phyloP scores from a whole-genome alignment of 2,113 vertebrate genomes.

The Psophia crepitans region DNA sequence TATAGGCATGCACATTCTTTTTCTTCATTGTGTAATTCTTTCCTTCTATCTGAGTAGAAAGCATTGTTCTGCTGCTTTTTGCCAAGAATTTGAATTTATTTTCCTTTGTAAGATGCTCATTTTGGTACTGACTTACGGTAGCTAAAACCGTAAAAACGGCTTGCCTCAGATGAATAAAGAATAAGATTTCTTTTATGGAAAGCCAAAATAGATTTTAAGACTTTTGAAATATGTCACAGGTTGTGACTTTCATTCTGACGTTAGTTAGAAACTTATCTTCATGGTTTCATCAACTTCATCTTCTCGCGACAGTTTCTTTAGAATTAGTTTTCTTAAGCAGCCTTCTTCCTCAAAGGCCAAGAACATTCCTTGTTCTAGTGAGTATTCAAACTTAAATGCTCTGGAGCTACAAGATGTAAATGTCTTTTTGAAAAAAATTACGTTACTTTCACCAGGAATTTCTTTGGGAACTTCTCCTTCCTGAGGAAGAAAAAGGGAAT shows the following conservation, averaged over 20 bases:
- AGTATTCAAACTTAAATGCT: conserved; percentile 72
- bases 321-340: conserved; percentile 47
- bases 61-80: background rate
- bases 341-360: conserved; percentile 68
- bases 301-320: conserved; percentile 53
- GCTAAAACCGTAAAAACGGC: background rate
- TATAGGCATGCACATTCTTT: rapidly evolving
- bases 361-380: conserved; percentile 66
- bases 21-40: background rate
- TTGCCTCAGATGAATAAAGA: background rate
- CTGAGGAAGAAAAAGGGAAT: conserved; percentile 35
- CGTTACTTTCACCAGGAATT: conserved; percentile 58
- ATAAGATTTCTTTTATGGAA: background rate
- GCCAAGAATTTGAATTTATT: background rate
- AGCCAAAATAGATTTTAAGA: background rate
- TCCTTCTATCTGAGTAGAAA: background rate
- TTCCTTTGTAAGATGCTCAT: background rate
- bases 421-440: conserved; percentile 72
- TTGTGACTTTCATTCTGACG: background rate
- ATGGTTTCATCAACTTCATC: conserved; percentile 57
- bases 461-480: conserved; percentile 60
- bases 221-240: background rate
- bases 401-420: conserved; percentile 30
- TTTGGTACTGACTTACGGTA: background rate
- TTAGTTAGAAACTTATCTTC: conserved; percentile 37